Evolutionary conservation across 1,140 invertebrate genomes (phyloP), one percentile per base, ranked within the genome.

Genomic region (Trachymyrmex cornetzi): DNA sequence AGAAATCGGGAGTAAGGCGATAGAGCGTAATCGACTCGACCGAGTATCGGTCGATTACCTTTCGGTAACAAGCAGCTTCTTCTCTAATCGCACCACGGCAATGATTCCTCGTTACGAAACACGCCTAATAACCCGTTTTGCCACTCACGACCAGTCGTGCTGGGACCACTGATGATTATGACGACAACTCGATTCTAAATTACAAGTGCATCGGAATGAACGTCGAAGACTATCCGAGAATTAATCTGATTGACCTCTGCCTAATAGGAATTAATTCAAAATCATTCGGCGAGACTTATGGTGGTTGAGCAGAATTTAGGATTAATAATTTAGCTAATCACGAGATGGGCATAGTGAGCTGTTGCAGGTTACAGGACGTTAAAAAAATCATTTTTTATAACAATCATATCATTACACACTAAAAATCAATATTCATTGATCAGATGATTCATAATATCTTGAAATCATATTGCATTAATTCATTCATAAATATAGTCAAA

Each of bases 261-360:
- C 86, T 91, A 91, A 91, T 87, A 90, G 77, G 72, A 87, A 82
- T 87, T 92, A 92, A 92, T 90, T 92, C 75, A 77, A 92, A 75
- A 90, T 92, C 81, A 63, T 53, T 75, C 30, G 81, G 48, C 48
- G 66, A 85, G 81, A 92, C 81, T 92, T 88, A 91, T 82, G 77
- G 69, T 67, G 69, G 72, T 72, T 75, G 69, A 92, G 11, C 9
- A 89, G 84, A 92, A 91, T 92, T 91, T 90, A 85, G 81, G 77
- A 92, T 92, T 90, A 88, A 92, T 92, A 92, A 92, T 88, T 92
- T 87, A 87, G 27, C 69, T 69, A 84, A 66, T 91, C 86, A 69
- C 77, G 86, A 53, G 38, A 34, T 64, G 90, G 74, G 79, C 34
- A 22, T 86, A 72, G 79, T 59, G 30, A 91, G 57, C n/a, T 61